Evolutionary conservation across 1,140 invertebrate genomes (phyloP).

Genomic region (Latrodectus geometricus): DNA sequence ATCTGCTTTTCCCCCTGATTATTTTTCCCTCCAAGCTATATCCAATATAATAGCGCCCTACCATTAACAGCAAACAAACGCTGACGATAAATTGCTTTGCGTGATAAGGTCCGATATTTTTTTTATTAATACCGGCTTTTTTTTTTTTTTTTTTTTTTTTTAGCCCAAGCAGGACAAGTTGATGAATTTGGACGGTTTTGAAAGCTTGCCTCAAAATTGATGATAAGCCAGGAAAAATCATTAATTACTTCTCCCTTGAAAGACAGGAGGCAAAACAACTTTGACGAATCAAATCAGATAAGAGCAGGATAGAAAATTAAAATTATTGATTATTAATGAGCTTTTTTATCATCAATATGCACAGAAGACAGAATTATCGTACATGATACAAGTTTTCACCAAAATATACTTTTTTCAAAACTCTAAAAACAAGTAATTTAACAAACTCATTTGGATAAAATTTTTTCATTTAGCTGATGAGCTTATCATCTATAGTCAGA

Average conservation of each 20-base stretch:
- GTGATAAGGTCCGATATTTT: constrained; percentile 4
- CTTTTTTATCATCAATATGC: background rate
- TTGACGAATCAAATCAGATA: background rate
- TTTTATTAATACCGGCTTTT: constrained; percentile 5
- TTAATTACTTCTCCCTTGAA: constrained; percentile 18
- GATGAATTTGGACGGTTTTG: constrained; percentile 28
- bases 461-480: too few relatives aligned
- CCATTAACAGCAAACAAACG: constrained; percentile 16
- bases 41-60: constrained; percentile 1
- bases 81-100: constrained; percentile 29
- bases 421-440: too few relatives aligned
- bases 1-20: background rate
- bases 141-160: background rate
- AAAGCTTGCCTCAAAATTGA: constrained; percentile 11
- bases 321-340: background rate
- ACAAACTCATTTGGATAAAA: too few relatives aligned
- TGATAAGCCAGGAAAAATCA: constrained; percentile 22
- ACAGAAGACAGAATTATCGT: too few relatives aligned
- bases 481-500: too few relatives aligned
- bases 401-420: too few relatives aligned
- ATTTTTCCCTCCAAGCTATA: too few relatives aligned
- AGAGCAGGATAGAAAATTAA: background rate
- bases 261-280: constrained; percentile 33
- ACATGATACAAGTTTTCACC: too few relatives aligned
- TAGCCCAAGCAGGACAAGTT: background rate